Base-by-base conservation (phyloP, 35 echinoderm and acorn worm genomes). In the Apostichopus japonicus region DNA sequence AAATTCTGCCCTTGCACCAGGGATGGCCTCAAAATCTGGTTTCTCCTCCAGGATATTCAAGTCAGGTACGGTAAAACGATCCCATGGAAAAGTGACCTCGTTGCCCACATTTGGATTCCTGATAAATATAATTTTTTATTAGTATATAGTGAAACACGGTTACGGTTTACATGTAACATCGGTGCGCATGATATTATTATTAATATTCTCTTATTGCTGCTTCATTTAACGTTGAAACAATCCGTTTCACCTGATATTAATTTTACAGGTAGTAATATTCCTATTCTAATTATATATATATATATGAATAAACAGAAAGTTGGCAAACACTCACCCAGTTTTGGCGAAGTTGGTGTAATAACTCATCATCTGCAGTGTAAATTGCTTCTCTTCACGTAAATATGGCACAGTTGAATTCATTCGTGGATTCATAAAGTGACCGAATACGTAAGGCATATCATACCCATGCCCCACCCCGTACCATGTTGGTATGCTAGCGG, bases 291-390 rank as follows among this genome's bases (percentile, higher is more conserved):
- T 27, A 27, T 27, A 27, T 27, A 27, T 27, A 27, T 27, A 1
- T 0, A 27, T 0, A 27, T 0, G 25, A 27, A 27, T 27, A 27
- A 27, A 27, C 25, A 27, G 25, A 0, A 27, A 27, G 25, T 27
- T 27, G 25, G 25, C 25, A 27, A 27, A 27, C 25, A 54, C 93
- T 93, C 91, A 97, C 96, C 96, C 96, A 8, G 96, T 94, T 91
- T 93, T 97, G 5, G 94, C 96, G 79, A 97, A 97, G 55, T 97
- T 97, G 15, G 91, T 90, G 91, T 93, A 97, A 83, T 90, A 94
- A 77, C 77, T 65, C 91, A 97, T 91, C 44, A 91, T 93, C 25
- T 91, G 57, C 4, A 95, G 10, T 5, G 93, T 79, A 87, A 97
- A 79, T 6, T 61, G 24, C 14, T 80, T 82, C 67, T 97, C 96